phyloP scores from a whole-genome alignment of 2,113 vertebrate species.

The Chloropsis hardwickii region DNA sequence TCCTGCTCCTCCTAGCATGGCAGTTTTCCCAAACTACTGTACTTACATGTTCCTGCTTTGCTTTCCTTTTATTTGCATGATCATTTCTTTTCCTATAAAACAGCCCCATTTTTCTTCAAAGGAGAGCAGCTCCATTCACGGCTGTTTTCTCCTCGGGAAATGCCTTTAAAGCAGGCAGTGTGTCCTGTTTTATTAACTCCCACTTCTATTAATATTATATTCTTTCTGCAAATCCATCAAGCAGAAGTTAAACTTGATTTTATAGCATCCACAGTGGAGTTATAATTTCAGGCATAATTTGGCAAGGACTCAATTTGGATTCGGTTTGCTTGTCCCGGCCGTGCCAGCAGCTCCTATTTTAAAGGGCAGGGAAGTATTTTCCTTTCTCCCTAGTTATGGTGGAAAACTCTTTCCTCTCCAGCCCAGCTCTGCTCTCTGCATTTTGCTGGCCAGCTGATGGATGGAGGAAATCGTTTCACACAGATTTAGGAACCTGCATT shows the following conservation, averaged over 20 bases:
- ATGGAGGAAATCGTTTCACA: fast-evolving
- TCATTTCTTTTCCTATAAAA: not conserved
- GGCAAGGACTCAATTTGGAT: slow-evolving; percentile 39
- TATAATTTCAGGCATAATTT: slow-evolving; percentile 65
- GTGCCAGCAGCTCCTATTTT: slow-evolving; percentile 56
- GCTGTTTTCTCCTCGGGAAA: slow-evolving; percentile 34
- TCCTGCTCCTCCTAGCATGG: slow-evolving; percentile 52
- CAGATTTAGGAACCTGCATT: not conserved
- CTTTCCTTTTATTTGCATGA: not conserved
- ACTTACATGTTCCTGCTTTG: slow-evolving; percentile 20
- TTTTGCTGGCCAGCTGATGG: not conserved
- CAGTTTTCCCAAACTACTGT: slow-evolving; percentile 58
- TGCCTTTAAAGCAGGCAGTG: not conserved
- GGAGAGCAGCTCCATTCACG: not conserved
- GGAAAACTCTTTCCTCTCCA: slow-evolving; percentile 16
- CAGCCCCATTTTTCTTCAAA: slow-evolving; percentile 2
- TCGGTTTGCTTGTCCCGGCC: not conserved
- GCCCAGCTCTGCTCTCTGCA: not conserved
- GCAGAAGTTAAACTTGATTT: slow-evolving; percentile 62
- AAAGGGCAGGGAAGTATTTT: slow-evolving; percentile 52
- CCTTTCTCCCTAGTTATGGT: slow-evolving; percentile 22
- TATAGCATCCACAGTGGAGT: slow-evolving; percentile 50
- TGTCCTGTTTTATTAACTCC: slow-evolving; percentile 61
- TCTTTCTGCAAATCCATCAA: slow-evolving; percentile 57
- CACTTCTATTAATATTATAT: slow-evolving; percentile 54